A percentile compares a stretch with the other conserved stretches of the same genome.
phyloP scores from a whole-genome alignment of 2,888 invertebrate genomes.

The Embidobia sp. region DNA sequence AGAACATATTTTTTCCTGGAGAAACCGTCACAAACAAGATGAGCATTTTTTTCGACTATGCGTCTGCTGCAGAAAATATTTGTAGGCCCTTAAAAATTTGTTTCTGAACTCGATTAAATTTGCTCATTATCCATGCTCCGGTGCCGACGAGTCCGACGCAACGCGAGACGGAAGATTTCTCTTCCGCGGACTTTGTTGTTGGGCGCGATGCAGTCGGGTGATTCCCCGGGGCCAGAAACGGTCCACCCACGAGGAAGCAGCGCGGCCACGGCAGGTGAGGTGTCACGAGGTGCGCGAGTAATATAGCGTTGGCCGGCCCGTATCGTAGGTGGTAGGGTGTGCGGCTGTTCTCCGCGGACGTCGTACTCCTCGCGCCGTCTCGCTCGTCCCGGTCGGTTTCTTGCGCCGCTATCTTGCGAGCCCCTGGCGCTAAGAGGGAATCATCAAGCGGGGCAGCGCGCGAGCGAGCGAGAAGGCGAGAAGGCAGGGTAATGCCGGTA shows the following conservation, averaged over 20 bases:
- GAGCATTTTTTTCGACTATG: too few species aligned
- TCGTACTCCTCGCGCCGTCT: conserved; percentile 30
- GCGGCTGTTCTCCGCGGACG: conserved; percentile 67
- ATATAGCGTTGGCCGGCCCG: conserved; percentile 78
- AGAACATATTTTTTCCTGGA: too few species aligned
- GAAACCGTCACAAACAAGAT: too few species aligned
- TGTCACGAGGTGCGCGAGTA: conserved; percentile 80
- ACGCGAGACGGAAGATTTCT: conserved; percentile 68
- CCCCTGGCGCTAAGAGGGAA: conserved; percentile 75
- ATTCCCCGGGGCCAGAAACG: conserved; percentile 70
- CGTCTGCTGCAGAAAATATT: too few species aligned
- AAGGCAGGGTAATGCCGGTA: conserved; percentile 73
- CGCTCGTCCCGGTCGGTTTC: conserved; percentile 30
- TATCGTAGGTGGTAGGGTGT: conserved; percentile 75
- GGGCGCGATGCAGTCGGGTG: conserved; percentile 67
- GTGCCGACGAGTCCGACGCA: neutral
- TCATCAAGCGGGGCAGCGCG: conserved; percentile 3
- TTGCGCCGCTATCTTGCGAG: conserved; percentile 68
- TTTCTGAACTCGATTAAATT: conserved; percentile 27
- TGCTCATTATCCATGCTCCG: conserved; percentile 9
- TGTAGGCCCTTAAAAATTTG: neutral
- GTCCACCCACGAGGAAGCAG: conserved; percentile 81
- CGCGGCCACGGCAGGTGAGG: conserved; percentile 79
- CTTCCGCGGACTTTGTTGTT: too few species aligned
- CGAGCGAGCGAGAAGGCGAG: conserved; percentile 46